Conservation (phyloP, 2,113 vertebrate genomes). For the Bucco capensis region DNA sequence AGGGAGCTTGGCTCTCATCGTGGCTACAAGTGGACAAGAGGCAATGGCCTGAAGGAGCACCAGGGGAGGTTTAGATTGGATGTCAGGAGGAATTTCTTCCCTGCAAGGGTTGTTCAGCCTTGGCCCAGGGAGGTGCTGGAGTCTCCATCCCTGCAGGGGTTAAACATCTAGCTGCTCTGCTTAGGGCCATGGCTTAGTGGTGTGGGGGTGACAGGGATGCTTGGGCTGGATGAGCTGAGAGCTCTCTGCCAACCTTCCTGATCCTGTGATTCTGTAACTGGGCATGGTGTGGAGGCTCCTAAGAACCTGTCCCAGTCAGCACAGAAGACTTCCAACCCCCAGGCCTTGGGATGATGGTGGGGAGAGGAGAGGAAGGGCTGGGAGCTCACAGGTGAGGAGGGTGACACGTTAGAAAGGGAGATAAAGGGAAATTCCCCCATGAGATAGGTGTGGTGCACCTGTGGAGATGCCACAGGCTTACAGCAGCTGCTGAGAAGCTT, state of each 20-base stretch:
- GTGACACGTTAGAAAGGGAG: not conserved
- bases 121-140: no score
- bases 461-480: not conserved
- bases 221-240: no score
- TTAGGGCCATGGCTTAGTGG: no score
- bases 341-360: not conserved
- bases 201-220: no score
- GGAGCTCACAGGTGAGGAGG: not conserved
- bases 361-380: not conserved
- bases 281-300: not conserved
- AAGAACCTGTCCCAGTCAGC: not conserved
- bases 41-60: no score
- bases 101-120: no score
- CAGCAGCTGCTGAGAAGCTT: not conserved
- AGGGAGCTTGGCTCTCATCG: not conserved
- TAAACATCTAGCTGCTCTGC: no score
- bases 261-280: no score
- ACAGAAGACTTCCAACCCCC: not conserved
- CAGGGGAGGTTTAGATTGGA: no score
- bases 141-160: no score
- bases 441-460: not conserved
- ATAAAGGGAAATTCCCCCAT: not conserved
- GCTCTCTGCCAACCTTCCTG: no score
- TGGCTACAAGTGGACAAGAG: not conserved
- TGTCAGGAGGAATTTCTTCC: no score